phyloP scores from a whole-genome alignment of 2,797 vertebrate species.

The Tragelaphus eurycerus region DNA sequence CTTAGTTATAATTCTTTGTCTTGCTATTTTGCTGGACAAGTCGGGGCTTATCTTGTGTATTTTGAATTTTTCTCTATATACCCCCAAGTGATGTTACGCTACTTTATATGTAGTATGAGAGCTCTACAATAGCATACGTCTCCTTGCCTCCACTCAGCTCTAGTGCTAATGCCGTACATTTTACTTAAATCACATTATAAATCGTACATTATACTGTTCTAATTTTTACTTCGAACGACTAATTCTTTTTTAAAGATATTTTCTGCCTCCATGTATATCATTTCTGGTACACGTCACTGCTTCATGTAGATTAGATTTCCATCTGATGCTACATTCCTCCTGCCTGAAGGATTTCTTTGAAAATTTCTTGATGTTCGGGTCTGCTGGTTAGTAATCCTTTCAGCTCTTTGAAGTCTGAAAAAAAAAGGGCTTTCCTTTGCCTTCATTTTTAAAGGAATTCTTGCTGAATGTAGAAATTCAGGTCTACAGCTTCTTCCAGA shows the following conservation, averaged over 20 bases:
- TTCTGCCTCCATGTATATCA: neutral
- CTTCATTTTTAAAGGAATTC: neutral
- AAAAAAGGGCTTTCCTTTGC: neutral
- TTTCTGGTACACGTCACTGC: neutral
- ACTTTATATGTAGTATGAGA: fast-evolving
- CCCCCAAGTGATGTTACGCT: neutral
- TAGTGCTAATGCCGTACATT: fast-evolving
- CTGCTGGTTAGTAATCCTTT: neutral
- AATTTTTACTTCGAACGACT: neutral
- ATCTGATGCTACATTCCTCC: neutral
- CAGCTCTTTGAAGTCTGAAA: neutral
- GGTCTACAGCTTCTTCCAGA: neutral
- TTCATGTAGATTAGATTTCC: neutral
- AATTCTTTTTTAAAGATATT: neutral
- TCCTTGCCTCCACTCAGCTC: neutral
- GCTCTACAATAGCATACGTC: fast-evolving
- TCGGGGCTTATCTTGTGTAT: too few species aligned
- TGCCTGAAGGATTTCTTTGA: neutral
- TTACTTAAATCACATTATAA: neutral
- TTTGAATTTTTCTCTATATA: neutral
- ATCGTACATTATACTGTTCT: neutral
- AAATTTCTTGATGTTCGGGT: neutral
- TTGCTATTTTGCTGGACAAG: neutral
- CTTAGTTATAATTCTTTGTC: neutral
- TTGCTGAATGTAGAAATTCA: neutral